Conservation (phyloP, 2,888 invertebrate genomes). For the Halocaridina rubra region DNA sequence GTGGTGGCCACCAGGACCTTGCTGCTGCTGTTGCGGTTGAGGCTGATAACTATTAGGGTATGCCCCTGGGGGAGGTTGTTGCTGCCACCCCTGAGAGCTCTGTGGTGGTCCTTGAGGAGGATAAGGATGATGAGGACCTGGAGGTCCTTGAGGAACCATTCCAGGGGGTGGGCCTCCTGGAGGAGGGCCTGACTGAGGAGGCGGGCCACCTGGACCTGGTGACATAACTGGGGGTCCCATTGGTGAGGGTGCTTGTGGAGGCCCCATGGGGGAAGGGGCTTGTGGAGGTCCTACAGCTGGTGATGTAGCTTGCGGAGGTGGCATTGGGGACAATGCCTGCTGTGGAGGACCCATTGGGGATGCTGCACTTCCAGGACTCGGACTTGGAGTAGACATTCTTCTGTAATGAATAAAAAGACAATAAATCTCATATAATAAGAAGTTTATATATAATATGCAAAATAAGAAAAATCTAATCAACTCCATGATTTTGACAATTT, state of each 20-base stretch:
- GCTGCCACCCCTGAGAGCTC: conserved; percentile 58
- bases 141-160: conserved; percentile 52
- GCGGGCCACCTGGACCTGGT: conserved; percentile 56
- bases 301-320: conserved; percentile 62
- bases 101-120: conserved; percentile 58
- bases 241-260: conserved; percentile 71
- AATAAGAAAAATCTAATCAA: no score
- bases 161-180: conserved; percentile 64
- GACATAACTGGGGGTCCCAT: conserved; percentile 64
- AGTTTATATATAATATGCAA: no score
- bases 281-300: conserved; percentile 62
- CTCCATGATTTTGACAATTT: no score
- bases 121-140: conserved; percentile 48
- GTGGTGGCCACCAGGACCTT: conserved; percentile 29
- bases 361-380: conserved; percentile 64
- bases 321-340: conserved; percentile 64
- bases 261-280: conserved; percentile 64
- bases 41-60: conserved; percentile 32
- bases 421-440: no score
- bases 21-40: conserved; percentile 35
- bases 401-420: not conserved
- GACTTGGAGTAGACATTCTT: conserved; percentile 64
- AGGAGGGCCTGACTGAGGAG: conserved; percentile 53
- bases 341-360: conserved; percentile 63
- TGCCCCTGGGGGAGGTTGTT: conserved; percentile 27